A percentile compares a stretch with the other conserved stretches of the same genome.
phyloP scores from a whole-genome alignment of 2,888 invertebrate species.

The Xanthia togata region DNA sequence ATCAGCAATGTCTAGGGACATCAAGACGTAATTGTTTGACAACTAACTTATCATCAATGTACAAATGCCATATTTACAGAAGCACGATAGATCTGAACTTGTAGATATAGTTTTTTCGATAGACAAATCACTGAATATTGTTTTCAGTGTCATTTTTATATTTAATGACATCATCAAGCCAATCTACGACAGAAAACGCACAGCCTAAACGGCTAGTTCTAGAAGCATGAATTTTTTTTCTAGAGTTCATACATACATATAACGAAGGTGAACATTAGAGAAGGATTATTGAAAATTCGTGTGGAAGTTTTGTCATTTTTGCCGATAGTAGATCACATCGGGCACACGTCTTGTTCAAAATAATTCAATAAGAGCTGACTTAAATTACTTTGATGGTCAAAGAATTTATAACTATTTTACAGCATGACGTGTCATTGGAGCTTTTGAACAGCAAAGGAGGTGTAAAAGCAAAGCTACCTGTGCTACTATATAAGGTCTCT shows the following conservation, averaged over 20 bases:
- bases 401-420: background rate
- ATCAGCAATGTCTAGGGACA: conserved; percentile 18
- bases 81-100: background rate
- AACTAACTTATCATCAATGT: conserved; percentile 15
- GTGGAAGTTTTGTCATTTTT: no score
- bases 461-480: conserved; percentile 37
- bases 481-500: background rate
- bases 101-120: background rate
- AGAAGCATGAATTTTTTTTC: no score
- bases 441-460: background rate
- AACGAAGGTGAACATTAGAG: no score
- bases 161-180: no score
- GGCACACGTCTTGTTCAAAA: background rate
- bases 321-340: no score
- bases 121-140: background rate
- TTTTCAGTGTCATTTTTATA: conserved; percentile 1
- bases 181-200: no score
- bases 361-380: background rate
- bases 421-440: background rate
- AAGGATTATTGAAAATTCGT: no score
- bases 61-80: conserved; percentile 9
- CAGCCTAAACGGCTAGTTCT: no score
- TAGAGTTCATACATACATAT: no score
- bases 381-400: background rate
- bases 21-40: conserved; percentile 16